phyloP scores from a whole-genome alignment of 2,888 invertebrate genomes.

The Agrenia bidenticulata region DNA sequence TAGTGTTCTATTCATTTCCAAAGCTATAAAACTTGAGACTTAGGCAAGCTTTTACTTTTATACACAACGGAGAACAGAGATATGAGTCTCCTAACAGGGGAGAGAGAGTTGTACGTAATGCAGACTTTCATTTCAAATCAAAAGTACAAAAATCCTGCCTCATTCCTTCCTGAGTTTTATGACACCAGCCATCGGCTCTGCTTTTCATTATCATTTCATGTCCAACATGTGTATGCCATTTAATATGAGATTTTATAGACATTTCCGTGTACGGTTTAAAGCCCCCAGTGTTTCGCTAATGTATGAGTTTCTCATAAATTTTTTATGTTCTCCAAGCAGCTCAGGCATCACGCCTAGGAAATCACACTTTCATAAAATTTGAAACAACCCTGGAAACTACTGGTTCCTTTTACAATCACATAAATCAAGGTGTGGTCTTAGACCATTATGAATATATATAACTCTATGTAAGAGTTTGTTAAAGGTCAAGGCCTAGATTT shows the following conservation, averaged over 20 bases:
- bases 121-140: neutral
- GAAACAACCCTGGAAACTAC: neutral
- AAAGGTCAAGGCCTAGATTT: no score
- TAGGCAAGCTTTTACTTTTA: neutral
- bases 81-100: neutral
- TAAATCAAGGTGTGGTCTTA: no score
- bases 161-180: slow-evolving; percentile 9
- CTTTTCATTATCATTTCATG: slow-evolving; percentile 17
- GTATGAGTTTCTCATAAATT: slow-evolving; percentile 34
- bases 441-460: no score
- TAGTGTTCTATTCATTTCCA: no score
- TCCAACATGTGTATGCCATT: slow-evolving; percentile 16
- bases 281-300: slow-evolving; percentile 11
- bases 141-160: neutral
- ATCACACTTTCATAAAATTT: slow-evolving; percentile 8
- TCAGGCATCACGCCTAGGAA: neutral
- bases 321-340: slow-evolving; percentile 30
- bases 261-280: slow-evolving; percentile 1
- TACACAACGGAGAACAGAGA: neutral
- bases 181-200: neutral
- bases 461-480: no score
- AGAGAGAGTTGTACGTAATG: no score
- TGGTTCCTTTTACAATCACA: neutral
- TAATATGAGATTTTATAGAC: slow-evolving; percentile 18
- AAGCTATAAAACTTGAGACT: no score